phyloP scores from a whole-genome alignment of 2,888 invertebrate genomes.

The Operophtera brumata region DNA sequence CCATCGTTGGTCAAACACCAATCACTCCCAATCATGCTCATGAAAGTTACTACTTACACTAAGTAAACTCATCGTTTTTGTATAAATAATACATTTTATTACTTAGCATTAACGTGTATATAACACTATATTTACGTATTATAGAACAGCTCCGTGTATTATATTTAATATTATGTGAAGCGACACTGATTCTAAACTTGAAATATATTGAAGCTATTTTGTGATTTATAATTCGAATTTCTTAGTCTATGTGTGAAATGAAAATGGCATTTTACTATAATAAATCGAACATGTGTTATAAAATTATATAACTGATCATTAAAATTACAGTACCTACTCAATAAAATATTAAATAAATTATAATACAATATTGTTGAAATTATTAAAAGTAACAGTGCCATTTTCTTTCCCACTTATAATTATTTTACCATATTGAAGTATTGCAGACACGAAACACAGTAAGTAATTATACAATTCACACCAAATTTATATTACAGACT shows the following conservation, averaged over 20 bases:
- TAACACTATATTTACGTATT: conserved; percentile 77
- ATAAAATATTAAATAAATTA: too few relatives aligned
- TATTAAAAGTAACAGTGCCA: conserved; percentile 37
- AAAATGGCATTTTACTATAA: conserved; percentile 42
- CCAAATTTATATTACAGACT: conserved; percentile 27
- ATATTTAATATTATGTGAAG: conserved; percentile 63
- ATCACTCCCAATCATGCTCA: not conserved
- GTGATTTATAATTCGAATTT: conserved; percentile 67
- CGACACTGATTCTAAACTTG: conserved; percentile 75
- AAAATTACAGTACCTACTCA: too few relatives aligned
- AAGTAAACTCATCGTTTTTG: conserved; percentile 41
- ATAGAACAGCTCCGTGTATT: conserved; percentile 73
- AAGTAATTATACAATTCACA: conserved; percentile 26
- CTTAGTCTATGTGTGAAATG: conserved; percentile 53
- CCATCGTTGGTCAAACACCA: too few relatives aligned
- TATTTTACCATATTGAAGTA: conserved; percentile 54
- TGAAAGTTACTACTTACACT: conserved; percentile 22
- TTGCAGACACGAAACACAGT: conserved; percentile 63
- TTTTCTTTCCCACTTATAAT: conserved; percentile 40
- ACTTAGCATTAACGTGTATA: conserved; percentile 72
- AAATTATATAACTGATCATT: too few relatives aligned
- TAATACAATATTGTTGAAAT: too few relatives aligned
- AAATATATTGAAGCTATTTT: conserved; percentile 75
- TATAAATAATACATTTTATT: conserved; percentile 69
- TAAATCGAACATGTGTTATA: not conserved